Evolutionary conservation across 2,113 vertebrate genomes (phyloP).

Genomic region (Anoplopoma fimbria): DNA sequence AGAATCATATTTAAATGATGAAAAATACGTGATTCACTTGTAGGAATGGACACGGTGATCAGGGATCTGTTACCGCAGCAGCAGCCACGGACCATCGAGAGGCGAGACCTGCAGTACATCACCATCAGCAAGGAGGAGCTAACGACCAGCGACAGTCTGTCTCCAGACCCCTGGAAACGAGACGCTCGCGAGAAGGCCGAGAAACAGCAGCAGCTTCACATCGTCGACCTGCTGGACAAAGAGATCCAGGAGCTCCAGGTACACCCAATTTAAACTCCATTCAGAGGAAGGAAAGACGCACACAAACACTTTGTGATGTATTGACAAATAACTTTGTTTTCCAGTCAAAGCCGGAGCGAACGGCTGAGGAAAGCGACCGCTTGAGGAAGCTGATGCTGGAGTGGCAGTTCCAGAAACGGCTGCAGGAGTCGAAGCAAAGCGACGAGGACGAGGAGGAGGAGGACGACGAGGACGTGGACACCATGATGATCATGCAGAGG

Average conservation of each 20-base stretch:
- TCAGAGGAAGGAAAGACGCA: neutral
- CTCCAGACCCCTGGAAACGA: conserved; percentile 97
- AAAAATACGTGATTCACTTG: neutral
- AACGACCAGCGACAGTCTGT: conserved; percentile 92
- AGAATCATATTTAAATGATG: neutral
- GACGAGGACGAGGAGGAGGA: conserved; percentile 98
- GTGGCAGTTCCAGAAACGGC: conserved; percentile 98
- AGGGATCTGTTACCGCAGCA: conserved; percentile 96
- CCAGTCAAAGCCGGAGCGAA: conserved; percentile 91
- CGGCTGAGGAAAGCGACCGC: conserved; percentile 93
- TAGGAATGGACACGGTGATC: conserved; percentile 91
- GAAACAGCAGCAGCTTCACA: conserved; percentile 98
- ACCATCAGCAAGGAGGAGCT: conserved; percentile 95
- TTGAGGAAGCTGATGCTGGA: conserved; percentile 97
- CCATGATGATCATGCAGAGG: conserved; percentile 95
- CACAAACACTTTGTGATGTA: neutral
- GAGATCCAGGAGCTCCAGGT: conserved; percentile 96
- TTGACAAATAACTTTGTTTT: conserved; percentile 45
- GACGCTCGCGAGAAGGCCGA: conserved; percentile 97
- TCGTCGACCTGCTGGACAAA: conserved; percentile 95
- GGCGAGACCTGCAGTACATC: conserved; percentile 95
- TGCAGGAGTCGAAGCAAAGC: conserved; percentile 96
- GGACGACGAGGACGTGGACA: conserved; percentile 97
- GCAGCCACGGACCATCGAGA: conserved; percentile 96
- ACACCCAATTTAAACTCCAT: neutral